Evolutionary conservation across 2,797 vertebrate species (phyloP), one percentile per base, ranked within the genome.

Genomic region (Amazonetta brasiliensis): DNA sequence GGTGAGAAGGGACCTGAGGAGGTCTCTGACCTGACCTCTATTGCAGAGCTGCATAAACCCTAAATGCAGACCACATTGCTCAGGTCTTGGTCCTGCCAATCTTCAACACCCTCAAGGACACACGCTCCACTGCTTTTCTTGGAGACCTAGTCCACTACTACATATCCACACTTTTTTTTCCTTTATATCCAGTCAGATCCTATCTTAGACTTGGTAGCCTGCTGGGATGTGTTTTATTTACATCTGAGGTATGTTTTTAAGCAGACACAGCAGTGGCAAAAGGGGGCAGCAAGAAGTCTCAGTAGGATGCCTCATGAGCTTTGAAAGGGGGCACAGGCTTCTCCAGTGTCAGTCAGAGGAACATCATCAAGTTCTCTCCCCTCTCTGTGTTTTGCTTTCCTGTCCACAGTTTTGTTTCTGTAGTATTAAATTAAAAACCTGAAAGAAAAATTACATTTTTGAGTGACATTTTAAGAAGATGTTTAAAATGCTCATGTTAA

Each of bases 101-200:
- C 23, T 74, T 4, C 1, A 63, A 77, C 76, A 9, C 15, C 31
- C 15, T 80, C 12, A 58, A 44, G 66, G 54, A 31, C 50, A 46
- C 16, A 7, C 0, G 0, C 59, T 82, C 18, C 9, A 9, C 30
- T 71, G 2, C 8, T 4, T 62, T 58, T 82, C 23, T 35, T 41
- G 23, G 28, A 41, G 20, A 41, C 17, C 12, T 66, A 8, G 67
- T 72, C 4, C 3, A 75, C 48, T 8, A 12, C 19, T 75, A 7
- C 3, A 9, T 73, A 87, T 79, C 74, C 43, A 74, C 35, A 31
- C 1, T 68, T 31, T 12, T 59, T 66, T 64, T 77, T 62, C 14
- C 21, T 44, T 88, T 82, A 12, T 73, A 62, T 2, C 7, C 16
- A 71, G 11, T 28, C 37, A 67, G 43, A 77, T 92, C 62, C 6